Evolutionary conservation across 2,797 vertebrate genomes (phyloP).

Genomic region (Poecilia gillii): DNA sequence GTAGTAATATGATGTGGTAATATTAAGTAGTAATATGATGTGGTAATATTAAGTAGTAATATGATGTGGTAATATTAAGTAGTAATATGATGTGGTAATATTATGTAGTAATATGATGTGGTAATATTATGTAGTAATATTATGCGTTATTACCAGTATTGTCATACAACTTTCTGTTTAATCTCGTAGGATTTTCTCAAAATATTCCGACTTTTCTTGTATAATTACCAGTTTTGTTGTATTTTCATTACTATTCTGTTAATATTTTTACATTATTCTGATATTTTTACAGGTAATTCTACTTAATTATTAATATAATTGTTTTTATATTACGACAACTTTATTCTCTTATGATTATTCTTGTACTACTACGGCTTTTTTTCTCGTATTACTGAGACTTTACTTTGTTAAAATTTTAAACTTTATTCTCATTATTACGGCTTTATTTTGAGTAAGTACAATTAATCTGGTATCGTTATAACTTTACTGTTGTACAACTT

Average conservation of each 20-base stretch:
- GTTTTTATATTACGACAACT: background rate
- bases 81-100: too few species aligned
- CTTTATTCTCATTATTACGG: background rate
- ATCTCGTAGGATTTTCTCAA: background rate
- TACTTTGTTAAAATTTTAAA: too few species aligned
- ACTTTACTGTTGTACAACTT: background rate
- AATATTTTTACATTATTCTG: background rate
- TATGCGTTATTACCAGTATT: background rate
- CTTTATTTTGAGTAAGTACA: background rate
- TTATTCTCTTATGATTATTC: background rate
- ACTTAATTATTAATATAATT: background rate
- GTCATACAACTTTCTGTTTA: background rate
- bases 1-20: too few species aligned
- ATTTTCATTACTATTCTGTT: background rate
- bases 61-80: too few species aligned
- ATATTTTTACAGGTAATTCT: background rate
- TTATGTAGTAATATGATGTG: too few species aligned
- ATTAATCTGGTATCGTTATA: background rate
- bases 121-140: too few species aligned
- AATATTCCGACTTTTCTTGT: background rate
- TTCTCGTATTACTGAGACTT: background rate
- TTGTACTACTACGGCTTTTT: background rate
- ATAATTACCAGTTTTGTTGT: background rate
- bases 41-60: too few species aligned
- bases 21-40: too few species aligned